A percentile compares a stretch with the other conserved stretches of the same genome.
Evolutionary conservation across 2,888 invertebrate species (phyloP).

Genomic region (Pogonocherus hispidulus): DNA sequence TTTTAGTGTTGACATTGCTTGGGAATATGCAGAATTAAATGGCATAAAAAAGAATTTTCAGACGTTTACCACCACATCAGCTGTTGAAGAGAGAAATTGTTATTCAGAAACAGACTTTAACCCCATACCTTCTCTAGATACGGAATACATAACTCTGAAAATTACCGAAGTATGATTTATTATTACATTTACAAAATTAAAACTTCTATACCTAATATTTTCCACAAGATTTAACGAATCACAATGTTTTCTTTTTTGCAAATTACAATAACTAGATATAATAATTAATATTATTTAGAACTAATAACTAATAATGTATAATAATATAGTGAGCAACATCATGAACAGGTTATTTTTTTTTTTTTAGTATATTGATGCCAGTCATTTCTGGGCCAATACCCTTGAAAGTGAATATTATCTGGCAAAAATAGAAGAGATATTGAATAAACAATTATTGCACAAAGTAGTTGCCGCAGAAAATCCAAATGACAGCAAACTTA

Average conservation of each 20-base stretch:
- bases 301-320: no score
- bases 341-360: no score
- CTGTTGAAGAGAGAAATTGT: conserved; percentile 48
- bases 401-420: conserved; percentile 66
- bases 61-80: conserved; percentile 4
- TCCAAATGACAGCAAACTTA: conserved; percentile 36
- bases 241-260: no score
- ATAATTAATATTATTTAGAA: no score
- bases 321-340: no score
- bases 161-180: conserved; percentile 54
- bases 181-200: no score
- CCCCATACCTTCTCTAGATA: conserved; percentile 57
- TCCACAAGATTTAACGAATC: no score
- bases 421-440: conserved; percentile 62
- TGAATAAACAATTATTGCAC: conserved; percentile 64
- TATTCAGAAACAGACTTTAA: conserved; percentile 49
- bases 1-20: conserved; percentile 70
- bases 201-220: no score
- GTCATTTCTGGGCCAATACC: conserved; percentile 78
- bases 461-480: conserved; percentile 53
- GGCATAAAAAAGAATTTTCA: conserved; percentile 42
- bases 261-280: no score
- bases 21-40: conserved; percentile 68
- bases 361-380: conserved; percentile 73
- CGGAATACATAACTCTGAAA: conserved; percentile 52